A percentile compares a stretch with the other conserved stretches of the same genome.
Conservation (phyloP, 1,140 invertebrate genomes). For the Metaphire vulgaris region DNA sequence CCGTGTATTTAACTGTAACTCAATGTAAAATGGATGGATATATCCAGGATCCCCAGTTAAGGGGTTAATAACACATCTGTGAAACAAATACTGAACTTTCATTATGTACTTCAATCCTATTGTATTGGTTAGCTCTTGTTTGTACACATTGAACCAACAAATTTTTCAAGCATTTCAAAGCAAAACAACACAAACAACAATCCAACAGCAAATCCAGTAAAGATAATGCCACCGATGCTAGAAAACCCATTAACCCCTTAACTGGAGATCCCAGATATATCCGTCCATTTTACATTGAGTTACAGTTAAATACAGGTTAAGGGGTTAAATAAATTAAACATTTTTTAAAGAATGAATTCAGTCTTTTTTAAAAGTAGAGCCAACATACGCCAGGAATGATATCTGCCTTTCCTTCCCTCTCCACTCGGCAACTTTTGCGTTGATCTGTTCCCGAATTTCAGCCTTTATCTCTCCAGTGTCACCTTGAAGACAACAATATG, state of each 20-base stretch:
- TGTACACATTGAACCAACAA: too few relatives aligned
- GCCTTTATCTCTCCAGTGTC: constrained; percentile 98
- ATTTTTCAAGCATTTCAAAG: too few relatives aligned
- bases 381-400: constrained; percentile 84
- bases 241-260: not conserved
- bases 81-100: too few relatives aligned
- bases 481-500: constrained; percentile 55
- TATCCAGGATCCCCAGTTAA: too few relatives aligned
- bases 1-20: too few relatives aligned
- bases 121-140: too few relatives aligned
- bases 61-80: too few relatives aligned
- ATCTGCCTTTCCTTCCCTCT: constrained; percentile 97
- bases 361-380: not conserved
- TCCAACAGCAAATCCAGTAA: not conserved
- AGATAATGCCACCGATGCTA: not conserved
- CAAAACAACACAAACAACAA: constrained; percentile 8
- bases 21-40: too few relatives aligned
- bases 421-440: constrained; percentile 97
- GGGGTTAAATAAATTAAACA: constrained; percentile 13
- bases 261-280: too few relatives aligned
- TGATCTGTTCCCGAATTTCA: constrained; percentile 96
- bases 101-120: too few relatives aligned
- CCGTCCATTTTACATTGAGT: too few relatives aligned
- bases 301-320: too few relatives aligned
- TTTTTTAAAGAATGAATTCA: constrained; percentile 63